phyloP scores from a whole-genome alignment of 2,113 vertebrate genomes.

The Paracanthobrama guichenoti region DNA sequence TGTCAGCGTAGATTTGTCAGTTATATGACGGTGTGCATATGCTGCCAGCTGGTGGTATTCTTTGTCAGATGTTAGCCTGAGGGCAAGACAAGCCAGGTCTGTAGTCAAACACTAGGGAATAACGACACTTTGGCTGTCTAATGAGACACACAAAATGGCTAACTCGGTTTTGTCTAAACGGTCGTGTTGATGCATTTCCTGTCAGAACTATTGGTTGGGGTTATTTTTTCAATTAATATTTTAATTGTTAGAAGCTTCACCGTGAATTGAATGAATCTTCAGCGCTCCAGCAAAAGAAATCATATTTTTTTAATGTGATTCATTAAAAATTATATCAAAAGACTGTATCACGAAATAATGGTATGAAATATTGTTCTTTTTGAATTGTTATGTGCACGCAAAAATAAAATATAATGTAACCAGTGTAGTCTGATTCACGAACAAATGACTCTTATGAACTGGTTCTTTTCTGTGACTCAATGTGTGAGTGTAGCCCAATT shows the following conservation, averaged over 20 bases:
- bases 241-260: not conserved
- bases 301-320: too few species aligned
- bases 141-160: slow-evolving; percentile 32
- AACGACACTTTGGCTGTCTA: slow-evolving; percentile 10
- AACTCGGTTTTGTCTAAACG: slow-evolving; percentile 14
- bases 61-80: slow-evolving; percentile 35
- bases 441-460: not conserved
- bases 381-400: not conserved
- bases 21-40: slow-evolving; percentile 28
- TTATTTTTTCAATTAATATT: not conserved
- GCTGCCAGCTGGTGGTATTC: slow-evolving; percentile 35
- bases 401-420: not conserved
- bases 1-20: slow-evolving; percentile 44
- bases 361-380: not conserved
- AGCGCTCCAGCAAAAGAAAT: not conserved
- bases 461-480: not conserved
- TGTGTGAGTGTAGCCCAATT: not conserved
- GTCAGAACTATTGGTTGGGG: not conserved
- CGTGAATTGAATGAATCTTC: not conserved
- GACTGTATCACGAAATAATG: not conserved
- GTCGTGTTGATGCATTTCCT: not conserved
- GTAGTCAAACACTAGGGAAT: slow-evolving; percentile 19
- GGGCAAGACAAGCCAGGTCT: slow-evolving; percentile 31
- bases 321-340: not conserved
- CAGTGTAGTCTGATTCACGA: not conserved